Evolutionary conservation across 2,113 vertebrate genomes (phyloP).

Genomic region (Hippopotamus amphibius): DNA sequence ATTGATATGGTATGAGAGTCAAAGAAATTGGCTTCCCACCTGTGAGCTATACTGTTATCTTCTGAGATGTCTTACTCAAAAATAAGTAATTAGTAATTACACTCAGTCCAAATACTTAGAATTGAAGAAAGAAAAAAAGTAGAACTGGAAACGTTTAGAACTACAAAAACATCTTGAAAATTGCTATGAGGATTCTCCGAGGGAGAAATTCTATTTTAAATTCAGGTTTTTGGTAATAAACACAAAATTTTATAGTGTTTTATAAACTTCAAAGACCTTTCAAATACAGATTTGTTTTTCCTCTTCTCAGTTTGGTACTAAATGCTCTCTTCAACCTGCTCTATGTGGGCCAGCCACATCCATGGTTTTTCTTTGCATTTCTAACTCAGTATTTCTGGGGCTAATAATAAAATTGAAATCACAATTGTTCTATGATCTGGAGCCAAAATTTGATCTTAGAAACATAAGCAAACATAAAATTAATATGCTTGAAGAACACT

Average conservation of each 20-base stretch:
- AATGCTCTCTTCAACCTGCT: not conserved
- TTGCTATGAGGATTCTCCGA: not conserved
- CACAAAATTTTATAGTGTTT: not conserved
- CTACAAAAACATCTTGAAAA: constrained; percentile 51
- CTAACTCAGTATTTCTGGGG: not conserved
- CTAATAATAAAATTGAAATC: constrained; percentile 25
- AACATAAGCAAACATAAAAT: not conserved
- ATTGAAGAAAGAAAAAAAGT: not conserved
- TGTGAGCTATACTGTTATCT: not conserved
- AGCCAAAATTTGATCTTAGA: constrained; percentile 41
- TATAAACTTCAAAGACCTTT: not conserved
- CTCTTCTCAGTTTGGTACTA: not conserved
- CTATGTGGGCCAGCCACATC: not conserved
- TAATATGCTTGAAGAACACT: not conserved
- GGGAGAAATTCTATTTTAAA: not conserved
- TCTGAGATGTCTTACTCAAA: not conserved
- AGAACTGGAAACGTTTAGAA: not conserved
- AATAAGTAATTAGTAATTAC: constrained; percentile 1
- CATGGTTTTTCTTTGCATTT: not conserved
- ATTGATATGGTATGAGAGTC: not conserved
- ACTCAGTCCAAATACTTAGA: constrained; percentile 2
- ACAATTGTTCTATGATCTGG: not conserved
- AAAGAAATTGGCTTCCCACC: not conserved
- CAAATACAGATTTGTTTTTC: not conserved
- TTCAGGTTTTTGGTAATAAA: not conserved